Evolutionary conservation across 1,140 invertebrate species (phyloP), one percentile per base, ranked within the genome.

Genomic region (Elysia chlorotica): DNA sequence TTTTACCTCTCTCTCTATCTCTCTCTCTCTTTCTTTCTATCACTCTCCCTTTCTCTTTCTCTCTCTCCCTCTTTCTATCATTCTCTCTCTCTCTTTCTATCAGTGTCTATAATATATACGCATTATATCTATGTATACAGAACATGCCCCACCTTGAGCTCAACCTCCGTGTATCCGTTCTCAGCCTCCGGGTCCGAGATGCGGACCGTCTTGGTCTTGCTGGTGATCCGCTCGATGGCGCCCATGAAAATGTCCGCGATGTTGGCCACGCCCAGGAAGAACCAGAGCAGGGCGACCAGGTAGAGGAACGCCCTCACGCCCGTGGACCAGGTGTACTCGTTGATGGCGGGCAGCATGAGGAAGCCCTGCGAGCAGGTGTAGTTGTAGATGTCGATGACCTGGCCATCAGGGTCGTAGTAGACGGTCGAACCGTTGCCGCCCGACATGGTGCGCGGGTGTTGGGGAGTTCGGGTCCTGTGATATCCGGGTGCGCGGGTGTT

Each of bases 211-310:
- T 88, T 85, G 0, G 90, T 92, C 82, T 91, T 91, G 78, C 89
- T 91, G 0, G 91, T 92, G 74, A 92, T 92, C 71, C 90, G 89
- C 80, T 92, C 92, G 72, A 92, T 92, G 66, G 91, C 84, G 59
- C 90, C 90, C 91, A 92, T 92, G 80, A 92, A 92, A 48, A 90
- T 84, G 77, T 90, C 90, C 10, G 90, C 89, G 19, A 92, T 87
- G 74, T 92, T 91, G 61, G 91, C 89, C 14, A 92, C 83, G n/a
- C 87, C 88, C 3, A 89, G 76, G 69, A 89, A 89, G 71, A 84
- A 85, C 84, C 91, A 92, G 5, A 92, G 74, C 5, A 92, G 83
- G 0, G 85, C 89, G 6, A 89, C 59, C 14, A 91, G 81, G 81
- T 92, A 92, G 6, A 91, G 71, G 54, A 86, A 76, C 3, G 86